Base-by-base conservation (phyloP, 2,797 vertebrate species). In the Agapornis canus region DNA sequence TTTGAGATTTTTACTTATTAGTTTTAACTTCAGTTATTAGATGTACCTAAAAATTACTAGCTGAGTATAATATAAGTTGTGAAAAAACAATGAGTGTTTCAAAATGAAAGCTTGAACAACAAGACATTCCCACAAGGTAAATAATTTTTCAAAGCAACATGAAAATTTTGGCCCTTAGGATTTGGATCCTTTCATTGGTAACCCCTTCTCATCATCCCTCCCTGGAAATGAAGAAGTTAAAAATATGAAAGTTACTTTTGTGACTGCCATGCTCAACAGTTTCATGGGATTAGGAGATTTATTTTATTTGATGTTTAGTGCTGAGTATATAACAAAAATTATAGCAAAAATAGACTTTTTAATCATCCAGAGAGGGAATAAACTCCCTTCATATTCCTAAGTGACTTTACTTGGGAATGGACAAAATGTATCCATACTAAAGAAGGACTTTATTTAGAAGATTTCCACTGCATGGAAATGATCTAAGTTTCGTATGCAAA, bases 141-240 rank as follows among this genome's bases (percentile, higher is more conserved):
- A 54, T 42, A 0, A 0, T 27, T 42, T 69, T 79, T 49, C 47
- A 39, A 71, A 82, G 21, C 26, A 52, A 26, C 37, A 23, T 2
- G 1, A 66, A 43, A 1, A 2, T 79, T 70, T 86, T 1, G 2
- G 17, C 4, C 19, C 1, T 6, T 23, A 54, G 10, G 13, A 51
- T 79, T 75, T 69, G 21, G 9, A 39, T 52, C 79, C 13, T 40
- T 66, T 21, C 43, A n/a, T 17, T n/a, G 26, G 39, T 39, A 32
- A 6, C 2, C 7, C 0, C 1, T 4, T 52, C 17, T 35, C 21
- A 4, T 8, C 27, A 7, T 2, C 10, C 2, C 7, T 49, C 9
- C 2, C 17, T 21, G 45, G 9, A 4, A 70, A 49, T 13, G 4
- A 83, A 43, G 14, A 86, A 68, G 4, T 59, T 66, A 5, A 63